phyloP scores from a whole-genome alignment of 1,140 invertebrate genomes.

The Acromyrmex charruanus region DNA sequence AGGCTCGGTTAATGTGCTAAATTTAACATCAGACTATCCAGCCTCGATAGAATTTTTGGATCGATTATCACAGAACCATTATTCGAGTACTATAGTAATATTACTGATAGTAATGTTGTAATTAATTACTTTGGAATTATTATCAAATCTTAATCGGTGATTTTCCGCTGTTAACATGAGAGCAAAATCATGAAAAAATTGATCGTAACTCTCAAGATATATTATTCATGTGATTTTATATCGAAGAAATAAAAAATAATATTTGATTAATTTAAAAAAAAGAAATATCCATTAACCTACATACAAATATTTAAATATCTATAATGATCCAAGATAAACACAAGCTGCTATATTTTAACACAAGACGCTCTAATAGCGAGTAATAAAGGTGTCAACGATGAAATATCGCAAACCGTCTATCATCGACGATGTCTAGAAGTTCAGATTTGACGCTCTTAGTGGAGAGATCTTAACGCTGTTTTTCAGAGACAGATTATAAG shows the following conservation, averaged over 20 bases:
- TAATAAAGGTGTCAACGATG: slow-evolving; percentile 22
- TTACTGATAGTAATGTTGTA: slow-evolving; percentile 17
- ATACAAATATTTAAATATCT: not conserved
- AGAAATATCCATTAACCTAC: not conserved
- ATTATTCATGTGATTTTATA: not conserved
- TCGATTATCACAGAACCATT: slow-evolving; percentile 18
- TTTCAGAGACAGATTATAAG: not conserved
- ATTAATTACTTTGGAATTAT: slow-evolving; percentile 44
- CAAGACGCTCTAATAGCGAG: not conserved
- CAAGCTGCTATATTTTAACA: not conserved
- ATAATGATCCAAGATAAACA: slow-evolving; percentile 15
- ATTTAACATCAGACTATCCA: slow-evolving; percentile 47
- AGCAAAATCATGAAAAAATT: not conserved
- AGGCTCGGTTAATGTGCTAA: slow-evolving; percentile 40
- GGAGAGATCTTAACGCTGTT: not conserved
- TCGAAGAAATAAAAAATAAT: not conserved
- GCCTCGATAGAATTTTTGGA: slow-evolving; percentile 36
- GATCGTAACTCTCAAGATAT: not conserved
- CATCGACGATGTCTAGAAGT: not conserved
- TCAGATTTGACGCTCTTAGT: not conserved
- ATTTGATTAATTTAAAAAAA: not conserved
- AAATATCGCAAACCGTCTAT: slow-evolving; percentile 30
- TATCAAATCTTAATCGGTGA: not conserved
- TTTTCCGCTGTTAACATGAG: not conserved
- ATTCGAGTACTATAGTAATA: slow-evolving; percentile 14